Evolutionary conservation across 2,113 vertebrate genomes (phyloP).

Genomic region (Prunella himalayana): DNA sequence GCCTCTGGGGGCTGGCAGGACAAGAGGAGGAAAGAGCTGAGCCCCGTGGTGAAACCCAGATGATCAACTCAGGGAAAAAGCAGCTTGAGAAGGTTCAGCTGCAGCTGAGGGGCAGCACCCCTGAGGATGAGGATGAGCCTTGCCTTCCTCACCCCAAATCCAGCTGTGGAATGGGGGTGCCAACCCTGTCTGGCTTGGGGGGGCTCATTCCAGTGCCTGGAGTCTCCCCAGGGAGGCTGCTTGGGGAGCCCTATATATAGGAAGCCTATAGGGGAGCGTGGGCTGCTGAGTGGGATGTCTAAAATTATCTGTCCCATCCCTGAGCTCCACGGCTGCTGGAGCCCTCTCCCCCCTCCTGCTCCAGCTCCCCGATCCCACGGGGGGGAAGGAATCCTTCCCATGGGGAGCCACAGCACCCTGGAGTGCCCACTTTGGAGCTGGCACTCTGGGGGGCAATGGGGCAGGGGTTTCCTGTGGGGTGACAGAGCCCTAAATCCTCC

Average conservation of each 20-base stretch:
- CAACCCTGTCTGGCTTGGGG: fast-evolving
- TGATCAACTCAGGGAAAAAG: background rate
- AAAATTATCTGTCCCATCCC: slow-evolving; percentile 51
- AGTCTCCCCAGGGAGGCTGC: background rate
- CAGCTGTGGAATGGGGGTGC: background rate
- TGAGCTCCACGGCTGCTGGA: background rate
- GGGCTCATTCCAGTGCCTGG: background rate
- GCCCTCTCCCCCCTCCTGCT: background rate
- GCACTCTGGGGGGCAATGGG: fast-evolving
- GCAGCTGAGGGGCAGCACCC: background rate
- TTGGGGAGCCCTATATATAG: slow-evolving; percentile 40
- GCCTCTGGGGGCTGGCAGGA: background rate
- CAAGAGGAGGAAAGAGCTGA: background rate
- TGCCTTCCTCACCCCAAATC: fast-evolving
- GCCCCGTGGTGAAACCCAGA: fast-evolving
- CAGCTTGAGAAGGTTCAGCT: background rate
- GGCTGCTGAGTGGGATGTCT: slow-evolving; percentile 44
- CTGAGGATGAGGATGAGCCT: background rate
- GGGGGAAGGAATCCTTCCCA: background rate
- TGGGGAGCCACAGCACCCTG: background rate
- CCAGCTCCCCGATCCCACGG: fast-evolving
- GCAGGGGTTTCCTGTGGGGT: background rate
- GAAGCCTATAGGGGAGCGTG: background rate
- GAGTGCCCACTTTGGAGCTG: background rate
- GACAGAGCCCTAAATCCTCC: fast-evolving